phyloP scores from a whole-genome alignment of 2,113 vertebrate genomes.

The Porphyrio hochstetteri region DNA sequence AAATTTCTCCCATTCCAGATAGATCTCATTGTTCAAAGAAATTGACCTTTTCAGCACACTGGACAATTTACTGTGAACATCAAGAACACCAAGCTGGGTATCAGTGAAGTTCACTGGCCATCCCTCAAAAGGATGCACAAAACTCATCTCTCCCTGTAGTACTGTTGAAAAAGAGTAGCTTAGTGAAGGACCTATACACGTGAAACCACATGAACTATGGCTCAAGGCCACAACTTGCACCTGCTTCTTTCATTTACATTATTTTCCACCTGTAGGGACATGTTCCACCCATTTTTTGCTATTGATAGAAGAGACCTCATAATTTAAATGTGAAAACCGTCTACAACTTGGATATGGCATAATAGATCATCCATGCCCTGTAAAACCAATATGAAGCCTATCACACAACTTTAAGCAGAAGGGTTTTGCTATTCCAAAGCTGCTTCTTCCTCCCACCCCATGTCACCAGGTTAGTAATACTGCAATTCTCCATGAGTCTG shows the following conservation, averaged over 20 bases:
- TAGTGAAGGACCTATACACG: background rate
- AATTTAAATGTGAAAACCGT: background rate
- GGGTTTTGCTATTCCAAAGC: background rate
- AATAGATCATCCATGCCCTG: background rate
- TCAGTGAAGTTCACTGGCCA: background rate
- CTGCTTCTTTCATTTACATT: background rate
- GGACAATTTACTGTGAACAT: background rate
- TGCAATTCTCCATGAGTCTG: background rate
- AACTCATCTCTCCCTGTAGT: background rate
- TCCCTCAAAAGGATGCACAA: background rate
- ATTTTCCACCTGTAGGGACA: background rate
- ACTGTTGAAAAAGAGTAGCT: background rate
- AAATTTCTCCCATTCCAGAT: background rate
- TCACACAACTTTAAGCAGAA: background rate
- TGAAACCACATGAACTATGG: background rate
- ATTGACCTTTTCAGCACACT: background rate
- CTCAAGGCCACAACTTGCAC: background rate
- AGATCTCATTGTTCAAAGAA: background rate
- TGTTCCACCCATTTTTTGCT: background rate
- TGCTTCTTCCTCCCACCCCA: accelerated
- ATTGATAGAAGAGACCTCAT: background rate
- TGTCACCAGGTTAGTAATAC: background rate
- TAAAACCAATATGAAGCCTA: background rate
- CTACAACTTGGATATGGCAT: background rate
- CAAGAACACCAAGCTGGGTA: background rate